Evolutionary conservation across 2,888 invertebrate genomes (phyloP), one percentile per base, ranked within the genome.

Genomic region (Masnerella sp.): DNA sequence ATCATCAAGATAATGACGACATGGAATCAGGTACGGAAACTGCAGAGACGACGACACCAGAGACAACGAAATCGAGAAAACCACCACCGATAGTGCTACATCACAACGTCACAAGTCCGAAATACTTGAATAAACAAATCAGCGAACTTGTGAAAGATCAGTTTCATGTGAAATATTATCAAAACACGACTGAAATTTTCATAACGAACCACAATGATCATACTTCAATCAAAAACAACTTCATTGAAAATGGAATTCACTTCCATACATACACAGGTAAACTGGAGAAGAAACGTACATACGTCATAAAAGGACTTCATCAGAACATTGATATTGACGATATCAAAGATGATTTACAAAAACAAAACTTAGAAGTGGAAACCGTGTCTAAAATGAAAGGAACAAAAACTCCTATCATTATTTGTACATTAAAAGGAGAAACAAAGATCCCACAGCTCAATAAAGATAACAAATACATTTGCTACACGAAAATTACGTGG

Each of bases 401-500:
- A 7, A 71, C 77, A 7, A 47, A 36, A 30, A 28, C 15, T 5
- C 69, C 73, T 32, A 49, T 73, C 25, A 70, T 65, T 12, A 69
- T 73, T 42, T 56, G 67, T 2, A 56, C 70, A 20, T 7, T 77
- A 1, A 7, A 56, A 11, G 70, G 65, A 17, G 51, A 65, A 8
- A 43, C 12, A 36, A 52, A 49, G 15, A n/a, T 65, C 30, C 30
- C 47, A 12, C 45, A 68, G 12, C 15, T 76, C 5, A 72, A 58
- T 20, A 47, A 67, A 25, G 30, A 56, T 28, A 32, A 18, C 2
- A 18, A 28, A 34, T 58, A 30, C 9, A 18, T 75, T 9, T 59
- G 61, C 20, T 47, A 65, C 22, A 75, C 70, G 0, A 72, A 40
- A 61, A 43, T 81, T 0, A 38, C 4, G 0, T 81, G 81, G 82